Base-by-base conservation (phyloP, 2,113 vertebrate species). In the Pelobates fuscus region DNA sequence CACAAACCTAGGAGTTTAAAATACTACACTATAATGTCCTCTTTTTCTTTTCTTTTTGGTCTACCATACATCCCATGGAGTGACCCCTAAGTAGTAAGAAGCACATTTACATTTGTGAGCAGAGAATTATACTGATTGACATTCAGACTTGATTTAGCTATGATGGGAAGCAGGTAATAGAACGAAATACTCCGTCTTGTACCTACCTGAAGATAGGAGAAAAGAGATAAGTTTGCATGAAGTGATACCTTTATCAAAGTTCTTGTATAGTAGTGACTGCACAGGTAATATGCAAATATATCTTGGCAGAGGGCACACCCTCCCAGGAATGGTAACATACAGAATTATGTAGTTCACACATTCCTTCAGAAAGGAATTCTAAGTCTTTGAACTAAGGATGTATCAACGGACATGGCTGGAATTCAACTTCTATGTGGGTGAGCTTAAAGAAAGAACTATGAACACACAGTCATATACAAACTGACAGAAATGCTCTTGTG, bases 371-470 rank as follows among this genome's bases (percentile, higher is more conserved):
- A 30, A 32, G 27, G 20, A 30, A 32, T 20, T 65, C 11, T 23
- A 65, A 65, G 62, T 5, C 62, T 65, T 43, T 65, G 62, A 65
- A 43, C 32, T 24, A 21, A 65, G 37, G 62, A 63, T 63, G 29
- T 63, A 63, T 63, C 60, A 63, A 63, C 60, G 11, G 60, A 32
- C 60, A 63, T 55, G 52, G 52, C 52, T 2, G 21, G 52, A 23
- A 63, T 32, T 63, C 60, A 65, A 15, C 18, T 23, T 43, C 23
- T 65, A 32, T 65, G 62, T 41, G 62, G 62, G 62, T 65, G 62
- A 17, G 37, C 37, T 64, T 43, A n/a, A 18, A 43, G 20, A 64
- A 30, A 23, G 20, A 17, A 10, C 21, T 55, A 12, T 21, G 52
- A 55, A 55, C n/a, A 2, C 30, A 32, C 30, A 32, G 30, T 32